Conservation (phyloP, 2,113 vertebrate species). For the Bombycilla garrulus region DNA sequence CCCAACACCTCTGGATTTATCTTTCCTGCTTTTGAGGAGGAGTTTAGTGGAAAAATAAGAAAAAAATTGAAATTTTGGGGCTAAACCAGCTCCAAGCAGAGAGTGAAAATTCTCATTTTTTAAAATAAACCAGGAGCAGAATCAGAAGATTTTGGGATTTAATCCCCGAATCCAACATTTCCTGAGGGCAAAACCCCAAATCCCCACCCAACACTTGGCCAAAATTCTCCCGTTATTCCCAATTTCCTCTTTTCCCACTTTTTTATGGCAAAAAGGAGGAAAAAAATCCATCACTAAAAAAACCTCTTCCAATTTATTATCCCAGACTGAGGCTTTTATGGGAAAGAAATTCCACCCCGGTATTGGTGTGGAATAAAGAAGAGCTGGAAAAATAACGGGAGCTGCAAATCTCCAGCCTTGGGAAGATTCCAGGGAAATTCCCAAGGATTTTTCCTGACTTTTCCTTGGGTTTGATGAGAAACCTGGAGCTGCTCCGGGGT, state of each 20-base stretch:
- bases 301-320: slow-evolving; percentile 63
- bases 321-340: slow-evolving; percentile 61
- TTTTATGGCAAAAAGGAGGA: neutral
- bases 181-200: fast-evolving
- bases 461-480: neutral
- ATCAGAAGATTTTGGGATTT: neutral
- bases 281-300: slow-evolving; percentile 56
- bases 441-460: slow-evolving; percentile 33
- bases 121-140: neutral
- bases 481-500: fast-evolving
- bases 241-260: neutral
- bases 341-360: slow-evolving; percentile 48
- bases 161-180: neutral
- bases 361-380: neutral
- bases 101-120: neutral
- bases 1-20: neutral
- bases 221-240: neutral
- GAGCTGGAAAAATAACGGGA: neutral
- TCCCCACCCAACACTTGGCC: neutral
- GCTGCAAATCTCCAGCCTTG: neutral
- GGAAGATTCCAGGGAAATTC: slow-evolving; percentile 43
- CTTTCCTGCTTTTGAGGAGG: neutral
- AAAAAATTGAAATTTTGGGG: neutral
- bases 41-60: neutral
- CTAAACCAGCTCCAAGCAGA: neutral